Percentiles rank a stretch among this genome's conserved stretches.
These are phyloP conservation scores for Timema cristinae DNA, from an alignment of 2,888 invertebrate genomes.

Conservation along the genomic window DNA sequence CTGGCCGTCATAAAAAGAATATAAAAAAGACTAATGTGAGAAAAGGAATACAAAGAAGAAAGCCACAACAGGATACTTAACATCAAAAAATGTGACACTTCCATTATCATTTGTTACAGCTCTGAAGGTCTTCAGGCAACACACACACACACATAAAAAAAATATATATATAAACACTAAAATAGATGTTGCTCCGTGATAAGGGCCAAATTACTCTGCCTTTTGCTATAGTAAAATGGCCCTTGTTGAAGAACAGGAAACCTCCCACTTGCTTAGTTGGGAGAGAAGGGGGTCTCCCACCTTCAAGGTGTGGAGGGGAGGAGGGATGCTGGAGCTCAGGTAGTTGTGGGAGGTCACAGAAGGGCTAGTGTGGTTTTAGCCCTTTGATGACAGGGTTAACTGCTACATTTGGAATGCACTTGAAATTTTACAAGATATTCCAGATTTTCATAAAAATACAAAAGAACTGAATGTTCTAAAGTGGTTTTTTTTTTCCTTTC, in stretches of 20 bases:
- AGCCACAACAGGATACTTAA: constrained; percentile 12
- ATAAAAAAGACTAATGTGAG: constrained; percentile 11
- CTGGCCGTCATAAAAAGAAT: background rate
- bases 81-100: constrained; percentile 15
- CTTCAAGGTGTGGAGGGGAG: constrained; percentile 1
- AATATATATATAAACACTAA: constrained; percentile 10
- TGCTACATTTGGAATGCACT: no score
- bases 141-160: no score
- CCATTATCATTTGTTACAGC: constrained; percentile 17
- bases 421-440: no score
- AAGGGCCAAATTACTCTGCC: constrained; percentile 22
- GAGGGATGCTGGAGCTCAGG: background rate
- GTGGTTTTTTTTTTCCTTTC: no score
- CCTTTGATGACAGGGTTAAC: no score
- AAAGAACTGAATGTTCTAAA: no score
- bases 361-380: background rate
- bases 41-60: constrained; percentile 13
- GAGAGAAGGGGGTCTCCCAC: constrained; percentile 12
- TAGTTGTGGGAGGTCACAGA: background rate
- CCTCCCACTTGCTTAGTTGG: constrained; percentile 6
- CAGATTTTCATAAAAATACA: no score
- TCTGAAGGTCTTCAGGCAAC: constrained; percentile 13
- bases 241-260: constrained; percentile 13
- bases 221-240: constrained; percentile 19
- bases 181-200: constrained; percentile 21